Evolutionary conservation across 2,113 vertebrate species (phyloP).

Genomic region (Labeo catla): DNA sequence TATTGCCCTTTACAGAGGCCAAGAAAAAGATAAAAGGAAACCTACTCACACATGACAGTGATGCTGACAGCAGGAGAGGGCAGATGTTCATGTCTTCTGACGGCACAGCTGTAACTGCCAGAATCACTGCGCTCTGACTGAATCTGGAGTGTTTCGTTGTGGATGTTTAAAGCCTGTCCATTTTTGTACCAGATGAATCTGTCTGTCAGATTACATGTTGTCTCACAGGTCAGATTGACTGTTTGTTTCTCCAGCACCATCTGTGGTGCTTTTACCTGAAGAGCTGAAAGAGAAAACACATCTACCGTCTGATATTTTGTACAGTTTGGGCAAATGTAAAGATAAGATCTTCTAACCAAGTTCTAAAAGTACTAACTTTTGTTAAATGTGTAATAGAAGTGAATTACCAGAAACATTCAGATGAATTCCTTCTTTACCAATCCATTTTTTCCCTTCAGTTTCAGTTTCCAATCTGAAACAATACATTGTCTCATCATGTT

Average conservation of each 20-base stretch:
- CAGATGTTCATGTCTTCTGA: neutral
- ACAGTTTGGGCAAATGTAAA: too few species aligned
- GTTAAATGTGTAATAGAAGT: neutral
- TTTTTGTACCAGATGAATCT: neutral
- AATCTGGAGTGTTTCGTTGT: neutral
- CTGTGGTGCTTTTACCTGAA: neutral
- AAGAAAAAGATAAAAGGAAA: too few species aligned
- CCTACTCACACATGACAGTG: neutral
- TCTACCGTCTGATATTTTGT: too few species aligned
- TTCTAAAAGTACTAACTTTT: too few species aligned
- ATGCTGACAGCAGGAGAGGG: neutral
- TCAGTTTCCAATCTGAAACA: neutral
- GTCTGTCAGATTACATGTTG: neutral
- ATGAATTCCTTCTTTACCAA: fast-evolving
- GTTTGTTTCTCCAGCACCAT: neutral
- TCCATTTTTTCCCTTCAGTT: fast-evolving
- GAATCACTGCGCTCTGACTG: neutral
- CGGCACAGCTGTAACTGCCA: conserved; percentile 9
- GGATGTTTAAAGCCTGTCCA: neutral
- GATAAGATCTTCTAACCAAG: too few species aligned
- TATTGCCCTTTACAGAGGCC: too few species aligned
- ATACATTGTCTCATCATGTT: neutral
- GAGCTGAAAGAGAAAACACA: neutral
- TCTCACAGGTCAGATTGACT: neutral
- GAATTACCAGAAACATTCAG: neutral